Evolutionary conservation across 1,140 invertebrate genomes (phyloP).

Genomic region (Aradophagus sp.): DNA sequence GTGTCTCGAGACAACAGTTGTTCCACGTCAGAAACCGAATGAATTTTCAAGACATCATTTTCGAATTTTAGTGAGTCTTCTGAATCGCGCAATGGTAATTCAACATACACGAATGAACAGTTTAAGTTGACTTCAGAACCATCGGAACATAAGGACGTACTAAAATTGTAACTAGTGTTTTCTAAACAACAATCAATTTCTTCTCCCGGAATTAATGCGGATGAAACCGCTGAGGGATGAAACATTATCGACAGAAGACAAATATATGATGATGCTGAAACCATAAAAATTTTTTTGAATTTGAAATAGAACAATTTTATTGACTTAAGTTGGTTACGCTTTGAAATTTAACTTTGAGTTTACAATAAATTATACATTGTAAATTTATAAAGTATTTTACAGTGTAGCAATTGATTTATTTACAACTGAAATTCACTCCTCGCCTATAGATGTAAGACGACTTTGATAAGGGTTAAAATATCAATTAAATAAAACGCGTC

Average conservation of each 20-base stretch:
- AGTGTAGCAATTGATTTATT: too few relatives aligned
- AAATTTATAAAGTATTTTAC: too few relatives aligned
- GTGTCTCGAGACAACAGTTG: constrained; percentile 7
- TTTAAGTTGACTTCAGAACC: constrained; percentile 1
- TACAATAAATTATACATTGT: too few relatives aligned
- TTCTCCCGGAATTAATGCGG: not conserved
- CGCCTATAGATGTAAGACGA: too few relatives aligned
- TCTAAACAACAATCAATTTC: not conserved
- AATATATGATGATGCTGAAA: not conserved
- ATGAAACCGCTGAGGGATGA: not conserved
- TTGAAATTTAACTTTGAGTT: too few relatives aligned
- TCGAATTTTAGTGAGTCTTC: not conserved
- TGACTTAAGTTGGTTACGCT: too few relatives aligned
- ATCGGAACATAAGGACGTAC: constrained; percentile 8
- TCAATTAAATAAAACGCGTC: too few relatives aligned
- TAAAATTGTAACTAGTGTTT: constrained; percentile 4
- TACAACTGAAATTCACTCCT: too few relatives aligned
- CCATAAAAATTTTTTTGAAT: too few relatives aligned
- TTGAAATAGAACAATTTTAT: too few relatives aligned
- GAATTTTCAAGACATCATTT: constrained; percentile 3
- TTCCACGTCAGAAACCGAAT: constrained; percentile 8
- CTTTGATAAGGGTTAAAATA: too few relatives aligned
- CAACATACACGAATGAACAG: constrained; percentile 6
- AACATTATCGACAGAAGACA: not conserved
- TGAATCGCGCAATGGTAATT: constrained; percentile 1